A percentile compares a stretch with the other conserved stretches of the same genome.
phyloP scores from a whole-genome alignment of 2,797 vertebrate species.

The Loris lydekkerianus region DNA sequence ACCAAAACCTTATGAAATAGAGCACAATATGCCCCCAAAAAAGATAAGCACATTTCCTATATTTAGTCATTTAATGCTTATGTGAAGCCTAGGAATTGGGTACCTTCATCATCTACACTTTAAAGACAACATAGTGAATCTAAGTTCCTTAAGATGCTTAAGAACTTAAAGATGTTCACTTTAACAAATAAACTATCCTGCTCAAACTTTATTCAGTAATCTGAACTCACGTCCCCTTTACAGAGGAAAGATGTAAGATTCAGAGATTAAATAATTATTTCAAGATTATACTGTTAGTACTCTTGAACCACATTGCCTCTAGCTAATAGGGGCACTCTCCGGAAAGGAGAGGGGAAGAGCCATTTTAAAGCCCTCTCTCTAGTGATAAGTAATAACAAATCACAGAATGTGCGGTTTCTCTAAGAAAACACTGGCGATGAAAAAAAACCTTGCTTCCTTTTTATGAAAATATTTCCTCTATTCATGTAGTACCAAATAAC shows the following conservation, averaged over 20 bases:
- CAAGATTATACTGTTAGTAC: neutral
- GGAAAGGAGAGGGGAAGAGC: neutral
- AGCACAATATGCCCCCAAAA: neutral
- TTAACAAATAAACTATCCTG: neutral
- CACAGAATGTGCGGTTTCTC: slow-evolving; percentile 58
- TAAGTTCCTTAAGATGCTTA: neutral
- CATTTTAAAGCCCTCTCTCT: neutral
- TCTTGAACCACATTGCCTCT: neutral
- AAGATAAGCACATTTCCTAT: neutral
- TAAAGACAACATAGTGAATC: neutral
- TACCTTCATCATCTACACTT: neutral
- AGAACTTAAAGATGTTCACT: neutral
- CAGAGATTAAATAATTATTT: slow-evolving; percentile 43
- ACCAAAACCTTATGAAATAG: neutral
- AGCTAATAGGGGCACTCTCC: neutral
- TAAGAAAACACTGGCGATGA: slow-evolving; percentile 49
- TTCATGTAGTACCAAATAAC: slow-evolving; percentile 61
- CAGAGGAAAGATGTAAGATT: neutral
- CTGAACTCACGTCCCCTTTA: slow-evolving; percentile 37
- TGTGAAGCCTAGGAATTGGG: neutral
- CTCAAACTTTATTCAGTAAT: slow-evolving; percentile 30
- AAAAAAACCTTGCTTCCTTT: slow-evolving; percentile 61
- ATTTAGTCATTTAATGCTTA: neutral
- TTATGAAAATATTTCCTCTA: slow-evolving; percentile 60
- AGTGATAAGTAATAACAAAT: slow-evolving; percentile 6